These are phyloP conservation scores for Cosmia trapezina DNA, from an alignment of 2,888 invertebrate species.

Conservation along the genomic window DNA sequence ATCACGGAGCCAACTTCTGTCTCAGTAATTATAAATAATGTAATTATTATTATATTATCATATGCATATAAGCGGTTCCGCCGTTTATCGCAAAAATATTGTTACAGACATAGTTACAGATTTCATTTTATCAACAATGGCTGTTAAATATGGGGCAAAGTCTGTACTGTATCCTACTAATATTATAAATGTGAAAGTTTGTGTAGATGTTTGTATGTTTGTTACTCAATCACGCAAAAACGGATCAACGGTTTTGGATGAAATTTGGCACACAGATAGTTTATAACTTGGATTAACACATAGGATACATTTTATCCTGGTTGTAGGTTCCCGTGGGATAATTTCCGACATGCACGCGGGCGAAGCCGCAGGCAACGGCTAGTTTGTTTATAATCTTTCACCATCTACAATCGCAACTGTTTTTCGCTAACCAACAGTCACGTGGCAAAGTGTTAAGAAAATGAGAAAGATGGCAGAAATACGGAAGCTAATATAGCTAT, in stretches of 20 bases:
- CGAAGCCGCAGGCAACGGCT: too few species aligned
- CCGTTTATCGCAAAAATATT: slow-evolving; percentile 16
- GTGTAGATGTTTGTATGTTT: too few species aligned
- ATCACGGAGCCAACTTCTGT: neutral
- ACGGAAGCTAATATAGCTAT: neutral
- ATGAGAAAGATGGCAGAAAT: neutral
- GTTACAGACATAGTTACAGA: neutral
- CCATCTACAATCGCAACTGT: neutral
- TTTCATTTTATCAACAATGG: slow-evolving; percentile 9
- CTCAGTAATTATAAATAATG: neutral
- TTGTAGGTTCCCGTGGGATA: too few species aligned
- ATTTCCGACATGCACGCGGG: too few species aligned
- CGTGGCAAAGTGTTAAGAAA: neutral
- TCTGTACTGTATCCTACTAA: neutral
- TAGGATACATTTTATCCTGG: too few species aligned
- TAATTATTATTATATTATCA: neutral
- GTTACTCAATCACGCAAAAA: too few species aligned
- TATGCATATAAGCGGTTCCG: neutral
- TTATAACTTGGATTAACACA: too few species aligned
- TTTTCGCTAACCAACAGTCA: slow-evolving; percentile 9
- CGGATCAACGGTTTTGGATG: too few species aligned
- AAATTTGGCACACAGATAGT: too few species aligned
- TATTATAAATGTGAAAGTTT: too few species aligned
- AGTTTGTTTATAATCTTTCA: slow-evolving; percentile 9
- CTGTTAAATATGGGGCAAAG: neutral